These are phyloP conservation scores for Bryconaethiops microstoma DNA, from an alignment of 2,797 vertebrate species.

Conservation along the genomic window DNA sequence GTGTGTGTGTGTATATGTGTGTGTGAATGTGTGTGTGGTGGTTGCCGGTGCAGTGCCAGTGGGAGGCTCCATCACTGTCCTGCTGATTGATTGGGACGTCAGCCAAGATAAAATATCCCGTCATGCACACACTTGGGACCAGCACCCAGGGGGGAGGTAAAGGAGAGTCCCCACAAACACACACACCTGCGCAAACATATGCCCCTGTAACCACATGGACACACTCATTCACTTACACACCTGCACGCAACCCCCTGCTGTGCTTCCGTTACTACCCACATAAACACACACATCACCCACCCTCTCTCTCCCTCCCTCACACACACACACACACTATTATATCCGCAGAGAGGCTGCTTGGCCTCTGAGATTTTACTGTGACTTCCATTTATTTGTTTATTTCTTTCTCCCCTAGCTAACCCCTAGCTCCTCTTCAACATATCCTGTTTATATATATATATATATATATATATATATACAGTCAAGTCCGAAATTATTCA, in stretches of 20 bases:
- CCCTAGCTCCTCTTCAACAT: no score
- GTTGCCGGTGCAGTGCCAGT: constrained; percentile 45
- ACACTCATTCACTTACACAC: constrained; percentile 49
- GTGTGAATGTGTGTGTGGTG: constrained; percentile 43
- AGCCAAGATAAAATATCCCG: constrained; percentile 76
- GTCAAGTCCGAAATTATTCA: no score
- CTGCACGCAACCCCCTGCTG: constrained; percentile 51
- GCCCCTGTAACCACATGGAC: constrained; percentile 43
- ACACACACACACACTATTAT: constrained; percentile 18
- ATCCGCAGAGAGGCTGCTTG: constrained; percentile 15
- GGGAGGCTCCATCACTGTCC: constrained; percentile 73
- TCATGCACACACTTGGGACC: constrained; percentile 61
- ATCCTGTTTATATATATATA: no score
- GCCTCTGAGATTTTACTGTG: constrained; percentile 26
- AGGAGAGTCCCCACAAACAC: constrained; percentile 42
- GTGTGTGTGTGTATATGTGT: constrained; percentile 33
- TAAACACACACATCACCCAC: constrained; percentile 19
- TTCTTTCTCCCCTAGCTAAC: not conserved
- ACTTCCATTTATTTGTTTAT: constrained; percentile 22
- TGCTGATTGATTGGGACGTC: constrained; percentile 77
- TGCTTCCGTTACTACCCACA: constrained; percentile 23
- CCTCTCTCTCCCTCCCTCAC: constrained; percentile 1
- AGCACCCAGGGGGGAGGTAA: constrained; percentile 52
- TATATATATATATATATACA: no score
- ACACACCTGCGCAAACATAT: constrained; percentile 50